phyloP scores from a whole-genome alignment of 2,113 vertebrate genomes.

The Rhinichthys klamathensis region DNA sequence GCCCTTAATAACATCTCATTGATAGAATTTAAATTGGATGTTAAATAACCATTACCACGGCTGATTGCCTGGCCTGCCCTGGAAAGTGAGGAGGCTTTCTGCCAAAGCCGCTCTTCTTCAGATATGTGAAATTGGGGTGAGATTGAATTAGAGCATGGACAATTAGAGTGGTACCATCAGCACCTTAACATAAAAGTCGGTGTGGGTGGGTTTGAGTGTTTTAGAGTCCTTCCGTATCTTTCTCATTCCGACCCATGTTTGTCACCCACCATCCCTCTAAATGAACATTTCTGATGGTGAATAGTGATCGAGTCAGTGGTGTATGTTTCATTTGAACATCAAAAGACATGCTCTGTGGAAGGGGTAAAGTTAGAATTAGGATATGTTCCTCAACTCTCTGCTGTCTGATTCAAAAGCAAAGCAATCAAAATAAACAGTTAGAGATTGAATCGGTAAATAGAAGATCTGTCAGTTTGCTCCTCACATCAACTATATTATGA shows the following conservation, averaged over 20 bases:
- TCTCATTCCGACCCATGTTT: neutral
- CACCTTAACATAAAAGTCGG: slow-evolving; percentile 46
- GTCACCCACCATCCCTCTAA: neutral
- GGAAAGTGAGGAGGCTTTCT: slow-evolving; percentile 67
- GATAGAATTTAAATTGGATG: slow-evolving; percentile 83
- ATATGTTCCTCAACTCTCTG: neutral
- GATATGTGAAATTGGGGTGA: slow-evolving; percentile 76
- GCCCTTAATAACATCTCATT: slow-evolving; percentile 65
- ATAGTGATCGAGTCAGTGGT: neutral
- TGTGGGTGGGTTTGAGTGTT: slow-evolving; percentile 21
- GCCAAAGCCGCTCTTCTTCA: slow-evolving; percentile 60
- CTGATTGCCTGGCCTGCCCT: slow-evolving; percentile 73
- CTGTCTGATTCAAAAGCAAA: slow-evolving; percentile 15
- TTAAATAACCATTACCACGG: slow-evolving; percentile 81
- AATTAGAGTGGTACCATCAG: slow-evolving; percentile 70
- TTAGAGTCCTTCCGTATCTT: neutral
- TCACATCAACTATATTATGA: slow-evolving; percentile 34
- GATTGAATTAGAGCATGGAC: slow-evolving; percentile 78
- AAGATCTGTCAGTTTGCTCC: slow-evolving; percentile 23
- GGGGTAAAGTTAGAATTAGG: neutral
- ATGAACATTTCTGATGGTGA: neutral
- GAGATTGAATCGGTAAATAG: slow-evolving; percentile 34
- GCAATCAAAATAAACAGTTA: slow-evolving; percentile 13
- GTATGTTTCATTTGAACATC: neutral
- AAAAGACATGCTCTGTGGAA: neutral